Percentiles rank a stretch among this genome's conserved stretches.
Conservation (phyloP, 2,797 vertebrate species). For the Atherinosoma microstoma region DNA sequence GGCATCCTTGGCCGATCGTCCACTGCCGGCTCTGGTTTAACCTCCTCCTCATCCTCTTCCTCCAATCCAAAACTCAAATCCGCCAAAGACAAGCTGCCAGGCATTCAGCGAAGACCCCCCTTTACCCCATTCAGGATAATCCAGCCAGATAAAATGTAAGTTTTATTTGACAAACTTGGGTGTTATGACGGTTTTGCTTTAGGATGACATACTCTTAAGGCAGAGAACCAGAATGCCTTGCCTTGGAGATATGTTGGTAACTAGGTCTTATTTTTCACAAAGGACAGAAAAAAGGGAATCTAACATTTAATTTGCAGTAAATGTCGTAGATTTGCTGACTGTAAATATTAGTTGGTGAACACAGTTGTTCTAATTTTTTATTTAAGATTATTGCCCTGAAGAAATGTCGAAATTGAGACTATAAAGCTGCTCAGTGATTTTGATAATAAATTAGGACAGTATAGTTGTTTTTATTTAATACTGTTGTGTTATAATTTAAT, state of each 20-base stretch:
- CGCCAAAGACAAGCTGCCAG: conserved; percentile 97
- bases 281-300: background rate
- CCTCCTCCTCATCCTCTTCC: conserved; percentile 83
- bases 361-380: background rate
- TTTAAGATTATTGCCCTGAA: background rate
- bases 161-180: conserved; percentile 34
- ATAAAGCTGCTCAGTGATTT: too few relatives aligned
- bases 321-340: background rate
- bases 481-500: background rate
- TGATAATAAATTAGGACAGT: too few relatives aligned
- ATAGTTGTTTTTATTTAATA: background rate
- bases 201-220: background rate
- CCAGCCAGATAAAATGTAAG: conserved; percentile 92
- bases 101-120: conserved; percentile 89
- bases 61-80: conserved; percentile 94
- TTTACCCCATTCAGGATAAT: conserved; percentile 88
- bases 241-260: background rate
- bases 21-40: conserved; percentile 84
- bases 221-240: background rate
- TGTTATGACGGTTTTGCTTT: background rate
- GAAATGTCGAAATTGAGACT: too few relatives aligned
- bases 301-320: background rate
- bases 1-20: conserved; percentile 83
- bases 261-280: background rate
- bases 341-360: background rate